Percentiles rank a stretch among this genome's conserved stretches.
Evolutionary conservation across 2,113 vertebrate species (phyloP).

Genomic region (Albula glossodonta): DNA sequence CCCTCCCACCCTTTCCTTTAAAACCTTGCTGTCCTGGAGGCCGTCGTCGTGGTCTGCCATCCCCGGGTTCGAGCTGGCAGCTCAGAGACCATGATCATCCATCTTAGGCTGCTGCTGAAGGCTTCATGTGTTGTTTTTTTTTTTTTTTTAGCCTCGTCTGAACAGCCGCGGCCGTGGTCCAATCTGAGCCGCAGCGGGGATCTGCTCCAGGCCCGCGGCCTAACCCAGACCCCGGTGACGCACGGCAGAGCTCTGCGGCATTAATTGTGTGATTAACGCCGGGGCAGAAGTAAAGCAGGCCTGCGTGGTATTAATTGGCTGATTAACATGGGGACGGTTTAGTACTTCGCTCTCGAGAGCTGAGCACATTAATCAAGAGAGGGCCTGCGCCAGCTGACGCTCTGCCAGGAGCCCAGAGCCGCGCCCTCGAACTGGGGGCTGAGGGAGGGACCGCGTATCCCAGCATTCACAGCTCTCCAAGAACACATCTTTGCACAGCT

Average conservation of each 20-base stretch:
- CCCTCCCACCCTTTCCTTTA: conserved; percentile 13
- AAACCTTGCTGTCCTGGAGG: conserved; percentile 18
- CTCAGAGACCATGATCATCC: conserved; percentile 46
- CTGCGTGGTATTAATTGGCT: conserved; percentile 67
- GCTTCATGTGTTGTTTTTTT: not conserved
- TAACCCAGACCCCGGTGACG: no score
- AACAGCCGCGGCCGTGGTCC: conserved; percentile 23
- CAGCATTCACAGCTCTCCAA: conserved; percentile 34
- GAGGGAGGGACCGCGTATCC: not conserved
- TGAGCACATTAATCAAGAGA: conserved; percentile 61
- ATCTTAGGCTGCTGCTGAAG: conserved; percentile 34
- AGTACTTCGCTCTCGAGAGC: conserved; percentile 63
- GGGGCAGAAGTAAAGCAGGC: conserved; percentile 55
- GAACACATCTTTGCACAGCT: conserved; percentile 34
- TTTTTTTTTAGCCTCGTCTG: conserved; percentile 31
- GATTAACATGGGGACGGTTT: conserved; percentile 71
- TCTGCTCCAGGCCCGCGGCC: not conserved
- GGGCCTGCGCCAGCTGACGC: conserved; percentile 59
- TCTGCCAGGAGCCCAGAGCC: conserved; percentile 56
- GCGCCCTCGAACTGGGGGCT: not conserved
- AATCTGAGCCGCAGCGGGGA: not conserved
- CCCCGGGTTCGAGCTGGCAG: not conserved
- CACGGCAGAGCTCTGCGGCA: not conserved
- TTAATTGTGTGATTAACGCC: conserved; percentile 41
- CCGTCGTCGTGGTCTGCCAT: no score